These are phyloP conservation scores for Phymorhynchus buccinoides DNA, from an alignment of 1,140 invertebrate genomes.

Conservation along the genomic window DNA sequence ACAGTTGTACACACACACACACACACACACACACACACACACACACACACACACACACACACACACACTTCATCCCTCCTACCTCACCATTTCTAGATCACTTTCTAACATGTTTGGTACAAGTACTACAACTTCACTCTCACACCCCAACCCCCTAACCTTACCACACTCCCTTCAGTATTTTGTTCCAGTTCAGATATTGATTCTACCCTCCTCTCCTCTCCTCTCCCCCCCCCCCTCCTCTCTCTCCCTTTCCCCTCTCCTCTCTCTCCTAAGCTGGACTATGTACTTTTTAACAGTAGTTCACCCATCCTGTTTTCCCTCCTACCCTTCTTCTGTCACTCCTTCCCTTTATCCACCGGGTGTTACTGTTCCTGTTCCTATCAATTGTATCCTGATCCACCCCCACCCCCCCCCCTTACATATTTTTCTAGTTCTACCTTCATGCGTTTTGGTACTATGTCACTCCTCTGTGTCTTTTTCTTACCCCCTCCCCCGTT, in stretches of 20 bases:
- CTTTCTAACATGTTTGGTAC: too few species aligned
- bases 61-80: too few species aligned
- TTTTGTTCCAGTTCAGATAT: too few species aligned
- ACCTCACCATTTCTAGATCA: too few species aligned
- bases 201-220: background rate
- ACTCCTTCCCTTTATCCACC: background rate
- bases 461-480: too few species aligned
- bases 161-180: too few species aligned
- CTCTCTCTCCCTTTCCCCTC: too few species aligned
- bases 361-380: background rate
- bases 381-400: background rate
- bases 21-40: conserved; percentile 1
- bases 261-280: background rate
- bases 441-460: too few species aligned
- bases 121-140: too few species aligned
- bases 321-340: background rate
- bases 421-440: conserved; percentile 7
- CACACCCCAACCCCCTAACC: too few species aligned
- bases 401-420: background rate
- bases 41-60: background rate
- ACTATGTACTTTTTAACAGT: background rate
- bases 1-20: background rate
- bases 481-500: too few species aligned
- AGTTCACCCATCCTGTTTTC: too few species aligned
- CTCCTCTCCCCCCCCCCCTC: conserved; percentile 15